Base-by-base conservation (phyloP, 2,113 vertebrate species). In the Orientallactaga bullata region DNA sequence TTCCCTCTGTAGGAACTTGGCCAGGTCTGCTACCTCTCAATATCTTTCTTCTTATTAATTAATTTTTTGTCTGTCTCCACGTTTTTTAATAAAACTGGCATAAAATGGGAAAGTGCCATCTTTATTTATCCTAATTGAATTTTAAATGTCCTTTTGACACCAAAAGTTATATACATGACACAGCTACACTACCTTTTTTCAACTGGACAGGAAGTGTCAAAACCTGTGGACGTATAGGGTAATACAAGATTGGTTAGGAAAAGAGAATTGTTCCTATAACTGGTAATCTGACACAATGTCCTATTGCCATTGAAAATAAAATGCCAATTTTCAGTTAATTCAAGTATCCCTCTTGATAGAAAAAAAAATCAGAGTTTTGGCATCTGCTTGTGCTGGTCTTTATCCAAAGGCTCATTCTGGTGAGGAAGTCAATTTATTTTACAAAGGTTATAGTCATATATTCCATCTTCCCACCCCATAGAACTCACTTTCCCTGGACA, bases 91-190 rank as follows among this genome's bases (percentile, higher is more conserved):
- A 98, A 98, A 98, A 98, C 98, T 98, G 98, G 98, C 98, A 99
- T 98, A 98, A 98, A 98, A 98, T 98, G 98, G 98, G 98, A 99
- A 99, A 99, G 98, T 99, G 98, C 99, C 99, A 98, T 99, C 98
- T 99, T 99, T 98, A 99, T 99, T 99, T 98, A 99, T 99, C 98
- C 99, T 99, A 99, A 99, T 99, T 99, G 99, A 99, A 99, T 98
- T 99, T 99, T 98, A 98, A 99, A 99, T 98, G 98, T 99, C 99
- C 98, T 99, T 99, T 99, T 99, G 99, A 99, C 99, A 99, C 99
- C 99, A 98, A 99, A 99, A 98, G 98, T 97, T 99, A 99, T 99
- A 99, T 99, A 99, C 98, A 99, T 98, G 98, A 98, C 98, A 98
- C 97, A 99, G 98, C 99, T 99, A 99, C 98, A 98, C 98, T 99